Evolutionary conservation across 2,888 invertebrate species (phyloP), one percentile per base, ranked within the genome.

Genomic region (Acanthopleura granulata): DNA sequence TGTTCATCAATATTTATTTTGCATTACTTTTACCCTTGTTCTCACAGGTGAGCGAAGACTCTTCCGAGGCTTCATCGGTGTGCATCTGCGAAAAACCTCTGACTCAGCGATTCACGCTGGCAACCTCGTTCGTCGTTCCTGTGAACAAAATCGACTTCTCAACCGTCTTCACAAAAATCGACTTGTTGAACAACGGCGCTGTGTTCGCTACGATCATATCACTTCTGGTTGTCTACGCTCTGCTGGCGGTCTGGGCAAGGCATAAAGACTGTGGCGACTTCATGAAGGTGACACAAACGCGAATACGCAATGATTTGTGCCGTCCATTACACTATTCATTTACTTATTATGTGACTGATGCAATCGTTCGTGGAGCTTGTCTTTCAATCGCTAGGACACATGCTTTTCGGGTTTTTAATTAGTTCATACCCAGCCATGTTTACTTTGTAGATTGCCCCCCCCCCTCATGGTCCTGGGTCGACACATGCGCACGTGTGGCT

Each of bases 131-230:
- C 75, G 86, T 83, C 30, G 88, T 89, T 16, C 86, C 89, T 1
- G 87, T 88, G 30, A 89, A 89, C 78, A 84, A 86, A 0, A 89
- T 89, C 27, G 87, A 89, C 81, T 89, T 89, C 78, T 81, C 79
- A 22, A 86, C 85, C 0, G 89, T 89, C 15, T 87, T 84, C 74
- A 72, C 78, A 30, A 86, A 84, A 77, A 89, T 89, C 78, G 86
- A 88, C 62, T 85, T 88, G 49, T 74, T 84, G 27, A 87, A 84
- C 75, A 88, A 87, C 75, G 91, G 91, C 75, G 83, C 90, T 0
- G 88, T 89, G n/a, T 87, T 90, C 73, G 88, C 88, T 74, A 79
- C 85, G 16, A 84, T 90, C 0, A 80, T 89, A 51, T 83, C 88
- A 27, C 75, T 89, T n/a, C 73, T 86, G 0, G 75, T 88, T 0